Evolutionary conservation across 2,113 vertebrate genomes (phyloP).

Genomic region (Sceloporus undulatus): DNA sequence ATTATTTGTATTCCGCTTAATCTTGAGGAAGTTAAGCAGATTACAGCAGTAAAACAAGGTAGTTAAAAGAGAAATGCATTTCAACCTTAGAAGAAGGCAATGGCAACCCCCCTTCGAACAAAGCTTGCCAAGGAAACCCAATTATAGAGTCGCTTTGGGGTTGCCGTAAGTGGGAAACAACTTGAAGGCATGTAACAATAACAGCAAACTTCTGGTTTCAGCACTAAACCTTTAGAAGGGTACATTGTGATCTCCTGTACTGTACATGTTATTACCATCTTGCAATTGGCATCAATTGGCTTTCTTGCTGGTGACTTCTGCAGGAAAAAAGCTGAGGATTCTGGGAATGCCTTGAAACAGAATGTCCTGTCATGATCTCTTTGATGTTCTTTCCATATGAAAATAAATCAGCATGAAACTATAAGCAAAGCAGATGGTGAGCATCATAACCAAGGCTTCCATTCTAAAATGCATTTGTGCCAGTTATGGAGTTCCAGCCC

Average conservation of each 20-base stretch:
- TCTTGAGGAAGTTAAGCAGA: too few species aligned
- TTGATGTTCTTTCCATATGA: constrained; percentile 29
- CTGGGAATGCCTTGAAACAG: constrained; percentile 9
- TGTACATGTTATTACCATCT: background rate
- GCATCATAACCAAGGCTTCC: constrained; percentile 32
- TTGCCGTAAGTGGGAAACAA: too few species aligned
- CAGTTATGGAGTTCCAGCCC: constrained; percentile 6
- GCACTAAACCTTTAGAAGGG: background rate
- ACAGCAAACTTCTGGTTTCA: background rate
- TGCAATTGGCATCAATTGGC: constrained; percentile 18
- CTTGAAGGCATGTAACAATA: too few species aligned
- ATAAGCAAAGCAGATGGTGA: constrained; percentile 42
- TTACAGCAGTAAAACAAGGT: too few species aligned
- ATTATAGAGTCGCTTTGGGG: too few species aligned
- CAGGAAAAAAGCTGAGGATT: background rate
- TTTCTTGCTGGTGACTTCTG: constrained; percentile 25
- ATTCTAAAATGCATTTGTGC: constrained; percentile 20
- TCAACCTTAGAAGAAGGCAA: too few species aligned
- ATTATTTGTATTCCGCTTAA: too few species aligned
- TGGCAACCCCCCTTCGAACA: too few species aligned
- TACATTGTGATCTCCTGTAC: background rate
- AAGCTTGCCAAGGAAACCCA: too few species aligned
- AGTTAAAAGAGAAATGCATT: too few species aligned
- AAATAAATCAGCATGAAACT: constrained; percentile 33
- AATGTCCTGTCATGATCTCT: constrained; percentile 10